A percentile compares a stretch with the other conserved stretches of the same genome.
These are phyloP conservation scores for Labrus mixtus DNA, from an alignment of 2,113 vertebrate genomes.

Conservation along the genomic window DNA sequence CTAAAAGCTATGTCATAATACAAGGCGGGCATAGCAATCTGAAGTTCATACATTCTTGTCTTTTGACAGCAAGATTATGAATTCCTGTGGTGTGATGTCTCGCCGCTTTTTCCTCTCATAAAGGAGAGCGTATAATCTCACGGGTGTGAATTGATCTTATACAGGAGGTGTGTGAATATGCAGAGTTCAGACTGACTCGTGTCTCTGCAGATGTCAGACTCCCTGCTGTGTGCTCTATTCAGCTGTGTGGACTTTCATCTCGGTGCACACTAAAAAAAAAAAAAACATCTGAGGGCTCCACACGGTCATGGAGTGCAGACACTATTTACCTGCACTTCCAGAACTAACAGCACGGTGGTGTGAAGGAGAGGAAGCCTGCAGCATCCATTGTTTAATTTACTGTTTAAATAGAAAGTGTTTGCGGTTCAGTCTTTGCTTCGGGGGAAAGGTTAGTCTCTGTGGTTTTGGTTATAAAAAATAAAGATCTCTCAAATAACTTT, in stretches of 20 bases:
- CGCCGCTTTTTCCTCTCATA: background rate
- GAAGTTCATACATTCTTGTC: conserved; percentile 19
- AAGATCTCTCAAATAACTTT: conserved; percentile 28
- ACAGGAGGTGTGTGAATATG: conserved; percentile 13
- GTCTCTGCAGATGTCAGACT: background rate
- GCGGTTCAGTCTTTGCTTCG: background rate
- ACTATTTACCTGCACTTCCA: conserved; percentile 8
- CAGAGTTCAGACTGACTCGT: conserved; percentile 2
- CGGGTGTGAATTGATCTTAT: background rate
- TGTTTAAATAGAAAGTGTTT: conserved; percentile 1
- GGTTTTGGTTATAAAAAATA: conserved; percentile 28
- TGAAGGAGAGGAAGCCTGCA: conserved; percentile 36
- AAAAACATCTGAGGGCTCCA: conserved; percentile 39
- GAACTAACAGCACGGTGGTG: conserved; percentile 3
- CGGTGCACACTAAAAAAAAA: conserved; percentile 12
- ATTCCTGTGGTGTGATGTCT: background rate
- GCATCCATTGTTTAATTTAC: conserved; percentile 20
- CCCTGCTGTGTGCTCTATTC: conserved; percentile 5
- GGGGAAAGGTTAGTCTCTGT: conserved; percentile 14
- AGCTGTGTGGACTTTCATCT: conserved; percentile 45
- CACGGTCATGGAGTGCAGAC: background rate
- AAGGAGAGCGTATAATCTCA: background rate
- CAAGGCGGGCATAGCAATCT: conserved; percentile 32
- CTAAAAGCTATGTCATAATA: conserved; percentile 32
- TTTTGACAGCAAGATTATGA: conserved; percentile 8